These are phyloP conservation scores for Tauraco erythrolophus DNA, from an alignment of 2,113 vertebrate species.

Conservation along the genomic window DNA sequence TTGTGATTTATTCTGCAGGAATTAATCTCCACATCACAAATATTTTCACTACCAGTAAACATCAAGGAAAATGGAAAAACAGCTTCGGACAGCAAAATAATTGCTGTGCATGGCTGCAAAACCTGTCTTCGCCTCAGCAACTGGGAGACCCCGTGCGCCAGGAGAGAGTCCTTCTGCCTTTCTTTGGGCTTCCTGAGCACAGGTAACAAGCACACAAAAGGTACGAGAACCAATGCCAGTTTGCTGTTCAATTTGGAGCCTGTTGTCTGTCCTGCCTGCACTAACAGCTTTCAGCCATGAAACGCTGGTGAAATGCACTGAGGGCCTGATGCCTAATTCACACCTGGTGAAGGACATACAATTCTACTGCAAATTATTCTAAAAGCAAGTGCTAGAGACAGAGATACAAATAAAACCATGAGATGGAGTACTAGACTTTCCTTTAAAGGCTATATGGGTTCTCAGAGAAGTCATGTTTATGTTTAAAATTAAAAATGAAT, in stretches of 20 bases:
- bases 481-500: neutral
- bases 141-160: neutral
- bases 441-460: neutral
- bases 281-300: neutral
- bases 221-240: neutral
- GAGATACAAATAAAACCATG: neutral
- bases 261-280: neutral
- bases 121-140: neutral
- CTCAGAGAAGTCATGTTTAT: neutral
- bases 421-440: neutral
- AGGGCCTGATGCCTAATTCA: neutral
- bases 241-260: neutral
- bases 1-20: neutral
- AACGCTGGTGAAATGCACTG: neutral
- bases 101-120: neutral
- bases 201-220: neutral
- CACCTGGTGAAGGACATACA: neutral
- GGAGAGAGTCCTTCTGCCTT: neutral
- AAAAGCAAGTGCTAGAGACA: neutral
- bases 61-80: neutral
- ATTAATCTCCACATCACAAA: neutral
- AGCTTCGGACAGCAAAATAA: neutral
- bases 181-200: neutral
- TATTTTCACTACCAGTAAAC: neutral
- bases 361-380: neutral